A percentile compares a stretch with the other conserved stretches of the same genome.
phyloP scores from a whole-genome alignment of 2,888 invertebrate species.

The Candidula unifasciata region DNA sequence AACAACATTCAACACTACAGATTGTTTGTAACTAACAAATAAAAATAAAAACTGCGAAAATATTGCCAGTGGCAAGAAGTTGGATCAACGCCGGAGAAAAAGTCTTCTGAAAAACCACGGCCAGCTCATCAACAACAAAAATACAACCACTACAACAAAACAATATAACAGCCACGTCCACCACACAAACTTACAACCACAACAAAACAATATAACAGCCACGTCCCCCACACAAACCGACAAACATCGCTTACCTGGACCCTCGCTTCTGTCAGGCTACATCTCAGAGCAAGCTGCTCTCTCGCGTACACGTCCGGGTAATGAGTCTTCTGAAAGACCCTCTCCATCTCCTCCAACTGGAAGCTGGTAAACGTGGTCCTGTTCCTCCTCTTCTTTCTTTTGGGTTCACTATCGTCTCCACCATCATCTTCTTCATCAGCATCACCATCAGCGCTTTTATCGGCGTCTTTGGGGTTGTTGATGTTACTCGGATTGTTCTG shows the following conservation, averaged over 20 bases:
- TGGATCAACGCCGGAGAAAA: too few species aligned
- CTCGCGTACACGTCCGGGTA: slow-evolving; percentile 78
- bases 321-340: slow-evolving; percentile 78
- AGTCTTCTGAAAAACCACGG: too few species aligned
- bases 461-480: slow-evolving; percentile 21
- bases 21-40: too few species aligned
- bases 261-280: slow-evolving; percentile 77
- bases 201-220: too few species aligned
- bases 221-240: too few species aligned
- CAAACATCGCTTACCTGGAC: slow-evolving; percentile 72
- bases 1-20: too few species aligned
- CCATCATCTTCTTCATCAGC: slow-evolving; percentile 50
- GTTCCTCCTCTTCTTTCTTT: slow-evolving; percentile 77
- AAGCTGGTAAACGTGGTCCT: slow-evolving; percentile 78
- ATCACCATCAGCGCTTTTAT: slow-evolving; percentile 41
- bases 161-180: too few species aligned
- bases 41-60: too few species aligned
- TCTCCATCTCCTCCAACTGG: slow-evolving; percentile 78
- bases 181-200: too few species aligned
- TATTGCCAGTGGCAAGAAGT: too few species aligned
- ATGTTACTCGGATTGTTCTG: slow-evolving; percentile 26
- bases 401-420: slow-evolving; percentile 61
- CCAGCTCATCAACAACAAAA: too few species aligned
- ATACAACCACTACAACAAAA: too few species aligned
- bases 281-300: slow-evolving; percentile 77